Conservation (phyloP, 2,888 invertebrate species). For the Eulithis prunata region DNA sequence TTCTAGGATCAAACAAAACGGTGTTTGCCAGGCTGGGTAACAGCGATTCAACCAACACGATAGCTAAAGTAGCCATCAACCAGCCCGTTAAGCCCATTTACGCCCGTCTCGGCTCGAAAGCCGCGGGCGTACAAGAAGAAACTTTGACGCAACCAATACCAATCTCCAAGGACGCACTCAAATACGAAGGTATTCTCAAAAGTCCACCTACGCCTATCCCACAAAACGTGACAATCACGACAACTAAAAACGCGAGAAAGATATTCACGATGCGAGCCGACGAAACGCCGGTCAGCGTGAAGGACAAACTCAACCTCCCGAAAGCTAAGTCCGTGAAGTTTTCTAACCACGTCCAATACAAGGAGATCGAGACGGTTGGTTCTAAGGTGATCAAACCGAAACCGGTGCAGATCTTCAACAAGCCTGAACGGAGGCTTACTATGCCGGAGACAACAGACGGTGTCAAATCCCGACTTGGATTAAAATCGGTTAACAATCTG, state of each 20-base stretch:
- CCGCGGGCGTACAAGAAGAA: conserved; percentile 29
- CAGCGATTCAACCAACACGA: conserved; percentile 49
- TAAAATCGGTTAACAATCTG: conserved; percentile 62
- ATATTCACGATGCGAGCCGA: conserved; percentile 80
- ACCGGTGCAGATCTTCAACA: conserved; percentile 66
- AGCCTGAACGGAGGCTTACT: conserved; percentile 73
- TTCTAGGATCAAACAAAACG: conserved; percentile 58
- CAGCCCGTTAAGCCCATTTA: conserved; percentile 65
- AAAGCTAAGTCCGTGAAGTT: conserved; percentile 78
- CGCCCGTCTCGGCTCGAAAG: conserved; percentile 69
- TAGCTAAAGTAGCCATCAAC: conserved; percentile 36
- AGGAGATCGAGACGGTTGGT: conserved; percentile 66
- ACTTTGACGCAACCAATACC: conserved; percentile 50
- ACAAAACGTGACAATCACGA: conserved; percentile 68
- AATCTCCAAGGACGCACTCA: conserved; percentile 68
- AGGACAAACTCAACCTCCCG: conserved; percentile 67
- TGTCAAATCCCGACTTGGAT: conserved; percentile 69
- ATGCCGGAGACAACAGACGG: conserved; percentile 63
- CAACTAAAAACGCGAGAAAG: conserved; percentile 61
- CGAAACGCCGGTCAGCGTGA: conserved; percentile 70
- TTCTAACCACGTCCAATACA: conserved; percentile 72
- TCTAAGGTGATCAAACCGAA: conserved; percentile 43
- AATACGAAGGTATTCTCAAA: conserved; percentile 79
- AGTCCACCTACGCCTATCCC: conserved; percentile 38
- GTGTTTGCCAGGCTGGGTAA: conserved; percentile 76